These are phyloP conservation scores for Lytechinus variegatus DNA, from an alignment of 35 echinoderm and acorn worm genomes.

Conservation along the genomic window DNA sequence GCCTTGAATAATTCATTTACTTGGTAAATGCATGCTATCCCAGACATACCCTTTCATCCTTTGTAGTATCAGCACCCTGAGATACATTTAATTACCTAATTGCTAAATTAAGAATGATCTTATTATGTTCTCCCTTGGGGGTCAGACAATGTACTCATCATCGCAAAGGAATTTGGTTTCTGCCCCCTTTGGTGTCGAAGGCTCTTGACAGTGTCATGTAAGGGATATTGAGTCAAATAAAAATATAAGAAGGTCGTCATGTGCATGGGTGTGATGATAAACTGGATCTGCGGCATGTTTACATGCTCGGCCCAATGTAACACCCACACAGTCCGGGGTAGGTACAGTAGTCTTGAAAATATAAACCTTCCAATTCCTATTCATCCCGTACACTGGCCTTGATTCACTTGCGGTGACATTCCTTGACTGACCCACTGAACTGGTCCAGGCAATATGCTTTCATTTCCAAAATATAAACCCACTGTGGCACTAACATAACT, in stretches of 20 bases:
- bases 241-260: not conserved
- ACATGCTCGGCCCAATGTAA: not conserved
- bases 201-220: not conserved
- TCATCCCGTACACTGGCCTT: no score
- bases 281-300: not conserved
- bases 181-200: not conserved
- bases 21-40: no score
- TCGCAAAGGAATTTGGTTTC: not conserved
- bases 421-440: no score
- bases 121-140: constrained; percentile 10
- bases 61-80: not conserved
- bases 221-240: not conserved
- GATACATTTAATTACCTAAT: constrained; percentile 10
- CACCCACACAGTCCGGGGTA: not conserved
- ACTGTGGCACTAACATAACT: no score
- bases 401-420: no score
- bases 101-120: not conserved
- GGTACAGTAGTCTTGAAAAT: not conserved
- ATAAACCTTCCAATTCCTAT: not conserved
- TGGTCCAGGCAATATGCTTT: no score
- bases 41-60: not conserved
- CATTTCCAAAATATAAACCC: no score
- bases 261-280: not conserved
- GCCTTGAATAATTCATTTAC: no score
- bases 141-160: constrained; percentile 4